These are phyloP conservation scores for Betta splendens DNA, from an alignment of 2,797 vertebrate species.

Conservation along the genomic window DNA sequence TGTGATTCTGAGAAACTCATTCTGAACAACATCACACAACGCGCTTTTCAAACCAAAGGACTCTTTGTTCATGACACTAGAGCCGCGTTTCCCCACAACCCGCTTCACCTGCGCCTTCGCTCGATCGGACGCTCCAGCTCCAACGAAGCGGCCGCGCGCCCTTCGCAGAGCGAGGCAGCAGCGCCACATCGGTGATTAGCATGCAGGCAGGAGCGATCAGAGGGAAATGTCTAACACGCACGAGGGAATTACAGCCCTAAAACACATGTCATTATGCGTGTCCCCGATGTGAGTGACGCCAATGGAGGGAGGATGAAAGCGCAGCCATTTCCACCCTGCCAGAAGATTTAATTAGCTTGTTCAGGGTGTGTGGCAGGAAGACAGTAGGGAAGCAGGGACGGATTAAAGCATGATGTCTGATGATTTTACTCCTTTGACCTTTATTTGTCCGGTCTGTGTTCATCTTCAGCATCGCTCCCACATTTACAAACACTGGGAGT, in stretches of 20 bases:
- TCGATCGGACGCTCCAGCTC: slow-evolving; percentile 17
- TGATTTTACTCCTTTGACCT: slow-evolving; percentile 60
- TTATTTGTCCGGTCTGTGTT: slow-evolving; percentile 43
- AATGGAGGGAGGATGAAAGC: slow-evolving; percentile 53
- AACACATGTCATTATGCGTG: slow-evolving; percentile 66
- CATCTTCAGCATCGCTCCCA: slow-evolving; percentile 3
- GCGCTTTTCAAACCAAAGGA: too few species aligned
- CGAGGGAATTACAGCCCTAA: slow-evolving; percentile 60
- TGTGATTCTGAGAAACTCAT: too few species aligned
- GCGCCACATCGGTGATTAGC: slow-evolving; percentile 52
- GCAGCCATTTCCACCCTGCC: slow-evolving; percentile 58
- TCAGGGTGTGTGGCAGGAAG: slow-evolving; percentile 46
- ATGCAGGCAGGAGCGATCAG: slow-evolving; percentile 42
- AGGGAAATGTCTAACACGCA: slow-evolving; percentile 64
- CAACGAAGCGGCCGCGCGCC: slow-evolving; percentile 17
- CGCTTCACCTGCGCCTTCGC: slow-evolving; percentile 38
- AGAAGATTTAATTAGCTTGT: slow-evolving; percentile 70
- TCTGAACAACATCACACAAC: too few species aligned
- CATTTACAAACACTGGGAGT: slow-evolving; percentile 23
- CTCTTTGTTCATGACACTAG: too few species aligned
- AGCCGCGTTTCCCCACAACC: slow-evolving; percentile 14
- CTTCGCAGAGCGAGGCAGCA: slow-evolving; percentile 24
- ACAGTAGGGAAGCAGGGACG: slow-evolving; percentile 20
- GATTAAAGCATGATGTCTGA: slow-evolving; percentile 39
- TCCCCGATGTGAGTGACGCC: slow-evolving; percentile 54